Percentiles rank a stretch among this genome's conserved stretches.
Conservation (phyloP, 2,797 vertebrate species). For the Gadopsis marmoratus region DNA sequence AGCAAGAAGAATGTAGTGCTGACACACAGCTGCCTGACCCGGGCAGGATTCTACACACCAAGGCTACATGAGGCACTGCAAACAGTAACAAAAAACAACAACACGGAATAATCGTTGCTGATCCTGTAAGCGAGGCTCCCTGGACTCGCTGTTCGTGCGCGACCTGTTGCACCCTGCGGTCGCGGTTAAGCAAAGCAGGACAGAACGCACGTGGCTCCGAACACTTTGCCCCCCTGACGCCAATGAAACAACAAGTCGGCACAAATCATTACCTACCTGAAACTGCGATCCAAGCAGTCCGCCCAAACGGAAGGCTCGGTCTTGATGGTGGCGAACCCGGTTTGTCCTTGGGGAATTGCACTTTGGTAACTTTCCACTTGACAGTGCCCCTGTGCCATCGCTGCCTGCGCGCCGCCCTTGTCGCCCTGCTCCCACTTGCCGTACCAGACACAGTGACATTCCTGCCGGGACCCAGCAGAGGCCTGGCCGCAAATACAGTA, state of each 20-base stretch:
- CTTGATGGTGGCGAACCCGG: conserved; percentile 68
- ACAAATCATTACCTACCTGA: conserved; percentile 71
- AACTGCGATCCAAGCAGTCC: conserved; percentile 65
- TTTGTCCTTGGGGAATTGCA: conserved; percentile 54
- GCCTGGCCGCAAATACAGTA: conserved; percentile 64
- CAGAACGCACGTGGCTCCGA: background rate
- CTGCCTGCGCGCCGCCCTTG: conserved; percentile 35
- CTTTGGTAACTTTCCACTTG: conserved; percentile 78
- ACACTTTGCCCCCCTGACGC: background rate
- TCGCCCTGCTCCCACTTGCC: conserved; percentile 47
- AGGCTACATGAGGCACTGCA: background rate
- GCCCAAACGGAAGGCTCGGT: conserved; percentile 70
- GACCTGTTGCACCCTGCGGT: conserved; percentile 22
- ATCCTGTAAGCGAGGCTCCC: background rate
- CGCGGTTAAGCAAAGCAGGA: background rate
- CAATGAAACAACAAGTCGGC: background rate
- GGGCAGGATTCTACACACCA: background rate
- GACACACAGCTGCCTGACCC: conserved; percentile 4
- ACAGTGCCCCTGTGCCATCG: conserved; percentile 59
- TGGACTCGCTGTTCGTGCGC: conserved; percentile 4
- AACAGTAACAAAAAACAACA: background rate
- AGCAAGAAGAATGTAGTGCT: conserved; percentile 31
- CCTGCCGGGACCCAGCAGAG: conserved; percentile 47
- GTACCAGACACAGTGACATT: conserved; percentile 71
- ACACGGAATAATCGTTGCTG: background rate